Base-by-base conservation (phyloP, 2,888 invertebrate species). In the Reticulitermes lucifugus region DNA sequence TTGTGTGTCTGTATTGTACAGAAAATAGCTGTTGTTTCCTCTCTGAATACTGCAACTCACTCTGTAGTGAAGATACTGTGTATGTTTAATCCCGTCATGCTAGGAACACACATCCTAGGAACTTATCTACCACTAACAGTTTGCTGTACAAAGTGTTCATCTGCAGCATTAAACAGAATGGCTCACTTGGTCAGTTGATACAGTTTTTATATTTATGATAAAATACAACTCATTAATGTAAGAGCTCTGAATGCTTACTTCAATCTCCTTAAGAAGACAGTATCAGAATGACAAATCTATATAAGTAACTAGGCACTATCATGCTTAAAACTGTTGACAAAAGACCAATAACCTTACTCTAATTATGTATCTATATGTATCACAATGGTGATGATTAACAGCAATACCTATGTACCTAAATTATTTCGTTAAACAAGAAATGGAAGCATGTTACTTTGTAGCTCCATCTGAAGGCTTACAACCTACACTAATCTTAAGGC, bases 111-210 rank as follows among this genome's bases (percentile, higher is more conserved):
- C 73, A 21, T 25, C 35, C 73, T 73, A 35, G 73, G 73, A 12
- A 46, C 18, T 65, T 22, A 70, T 81, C 81, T 81, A 70, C 81
- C 35, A 70, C 46, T 12, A 81, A 81, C 81, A 81, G 81, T 70
- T 81, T 81, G 81, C 43, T 70, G 43, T 46, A 81, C 81, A 81
- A 70, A 81, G 81, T 81, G 70, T 81, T 81, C 25, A 43, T 43
- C 6, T 81, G 41, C 55, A 43, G 70, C 12, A 60, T 65, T 22
- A 22, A 22, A 43, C 70, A n/a, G 65, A 70, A 65, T 81, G 81
- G n/a, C 22, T 77, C n/a, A n/a, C 25, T 46, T 43, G 22, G 25
- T n/a, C 43, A 77, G 77, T 77, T 77, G 77, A 77, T 77, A 77
- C 77, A 77, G 77, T 77, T 77, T 77, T 43, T 22, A 25, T 29